Base-by-base conservation (phyloP, 2,888 invertebrate species). In the Harpalus rufipes region DNA sequence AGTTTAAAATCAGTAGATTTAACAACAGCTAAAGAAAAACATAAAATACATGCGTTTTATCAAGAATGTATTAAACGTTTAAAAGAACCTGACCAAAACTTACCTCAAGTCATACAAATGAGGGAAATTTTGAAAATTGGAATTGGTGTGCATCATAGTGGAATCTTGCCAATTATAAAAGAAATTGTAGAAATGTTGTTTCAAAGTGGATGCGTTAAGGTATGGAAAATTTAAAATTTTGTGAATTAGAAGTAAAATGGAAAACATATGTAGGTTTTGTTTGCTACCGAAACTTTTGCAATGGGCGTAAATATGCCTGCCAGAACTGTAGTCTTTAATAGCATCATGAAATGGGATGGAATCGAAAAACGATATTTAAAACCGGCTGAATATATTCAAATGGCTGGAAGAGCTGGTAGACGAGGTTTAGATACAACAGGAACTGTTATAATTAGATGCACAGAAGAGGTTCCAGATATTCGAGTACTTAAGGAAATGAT, bases 261-360 rank as follows among this genome's bases (percentile, higher is more conserved):
- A 51, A 51, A 12, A 51, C 8, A 92, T 92, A 93, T 93, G 1
- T 92, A 97, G 95, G 93, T 99, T 74, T 92, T 99, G 5, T 99
- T 99, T 92, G 99, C 99, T 0, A 99, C 99, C 0, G 99, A 99
- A 92, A 99, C 99, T 0, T 99, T 99, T 91, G 99, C 99, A 0
- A 99, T 99, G 98, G 99, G 99, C 0, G 98, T 99, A 1, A 99
- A 99, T 91, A 99, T 99, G 99, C 99, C 99, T 0, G 98, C 99
- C 0, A 93, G 98, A 14, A 99, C 99, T 0, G 99, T 99, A 0
- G 95, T 99, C 12, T 99, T 99, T 91, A 99, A 99, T 91, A 95
- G 96, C 6, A 94, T 96, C 58, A 93, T 92, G 21, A 99, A 99
- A 91, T 98, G 95, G 90, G 99, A 99, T 90, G 99, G 99, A 0